phyloP scores from a whole-genome alignment of 2,113 vertebrate genomes.

The Echinops telfairi region DNA sequence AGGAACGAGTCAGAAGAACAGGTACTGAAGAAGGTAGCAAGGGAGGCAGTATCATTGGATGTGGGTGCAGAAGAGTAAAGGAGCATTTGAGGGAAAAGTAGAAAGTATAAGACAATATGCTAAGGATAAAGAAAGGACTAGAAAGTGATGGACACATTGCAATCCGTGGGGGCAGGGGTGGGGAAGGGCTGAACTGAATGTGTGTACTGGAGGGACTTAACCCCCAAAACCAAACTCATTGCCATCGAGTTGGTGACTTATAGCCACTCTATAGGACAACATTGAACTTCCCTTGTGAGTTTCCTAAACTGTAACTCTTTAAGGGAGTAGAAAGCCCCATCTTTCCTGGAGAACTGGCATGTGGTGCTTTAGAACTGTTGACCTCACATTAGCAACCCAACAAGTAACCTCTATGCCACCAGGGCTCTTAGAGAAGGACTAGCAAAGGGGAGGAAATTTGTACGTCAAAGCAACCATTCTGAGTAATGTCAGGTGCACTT shows the following conservation, averaged over 20 bases:
- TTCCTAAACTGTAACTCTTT: no score
- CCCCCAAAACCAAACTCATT: no score
- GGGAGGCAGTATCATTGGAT: background rate
- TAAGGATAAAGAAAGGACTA: background rate
- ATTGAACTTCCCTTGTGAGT: no score
- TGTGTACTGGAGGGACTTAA: background rate
- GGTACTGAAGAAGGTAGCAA: background rate
- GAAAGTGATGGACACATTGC: background rate
- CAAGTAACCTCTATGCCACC: no score
- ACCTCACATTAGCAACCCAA: no score
- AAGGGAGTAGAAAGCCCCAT: no score
- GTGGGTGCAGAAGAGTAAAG: background rate
- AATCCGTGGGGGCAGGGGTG: background rate
- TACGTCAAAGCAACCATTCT: background rate
- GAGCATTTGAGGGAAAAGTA: background rate
- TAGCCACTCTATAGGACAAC: no score
- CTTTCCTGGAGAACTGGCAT: no score
- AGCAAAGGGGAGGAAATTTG: background rate
- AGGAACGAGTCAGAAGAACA: background rate
- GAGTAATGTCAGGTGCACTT: background rate
- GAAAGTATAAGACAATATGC: background rate
- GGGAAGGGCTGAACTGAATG: background rate
- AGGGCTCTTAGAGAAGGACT: background rate
- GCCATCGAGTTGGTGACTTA: no score
- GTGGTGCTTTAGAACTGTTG: no score